phyloP scores from a whole-genome alignment of 2,888 invertebrate species.

The Chrysopilus asiliformis region DNA sequence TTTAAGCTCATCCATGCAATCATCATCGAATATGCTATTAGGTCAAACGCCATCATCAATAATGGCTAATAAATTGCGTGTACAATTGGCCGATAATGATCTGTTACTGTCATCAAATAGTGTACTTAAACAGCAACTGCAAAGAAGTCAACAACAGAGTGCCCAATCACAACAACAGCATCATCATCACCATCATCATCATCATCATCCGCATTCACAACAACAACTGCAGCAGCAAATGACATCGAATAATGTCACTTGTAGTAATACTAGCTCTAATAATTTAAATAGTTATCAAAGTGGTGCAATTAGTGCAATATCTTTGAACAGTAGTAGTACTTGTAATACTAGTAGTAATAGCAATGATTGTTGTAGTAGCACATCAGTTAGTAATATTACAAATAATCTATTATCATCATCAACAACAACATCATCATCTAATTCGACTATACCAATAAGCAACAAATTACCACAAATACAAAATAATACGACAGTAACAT shows the following conservation, averaged over 20 bases:
- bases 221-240: slow-evolving; percentile 13
- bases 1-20: not conserved
- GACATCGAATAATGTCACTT: not conserved
- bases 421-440: too few relatives aligned
- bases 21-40: too few relatives aligned
- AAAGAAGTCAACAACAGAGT: slow-evolving; percentile 6
- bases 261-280: slow-evolving; percentile 1
- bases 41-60: not conserved
- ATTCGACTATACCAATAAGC: too few relatives aligned
- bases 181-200: slow-evolving; percentile 11
- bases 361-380: too few relatives aligned
- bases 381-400: too few relatives aligned
- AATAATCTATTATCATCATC: too few relatives aligned
- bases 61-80: not conserved
- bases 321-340: not conserved
- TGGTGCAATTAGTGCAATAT: not conserved
- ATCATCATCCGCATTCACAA: slow-evolving; percentile 11
- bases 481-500: not conserved
- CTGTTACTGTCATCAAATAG: not conserved
- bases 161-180: slow-evolving; percentile 9
- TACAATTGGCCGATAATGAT: not conserved
- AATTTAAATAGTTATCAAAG: slow-evolving; percentile 5
- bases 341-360: not conserved
- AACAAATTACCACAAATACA: not conserved
- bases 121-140: not conserved